Base-by-base conservation (phyloP, 2,888 invertebrate genomes). In the Plebejus anna region DNA sequence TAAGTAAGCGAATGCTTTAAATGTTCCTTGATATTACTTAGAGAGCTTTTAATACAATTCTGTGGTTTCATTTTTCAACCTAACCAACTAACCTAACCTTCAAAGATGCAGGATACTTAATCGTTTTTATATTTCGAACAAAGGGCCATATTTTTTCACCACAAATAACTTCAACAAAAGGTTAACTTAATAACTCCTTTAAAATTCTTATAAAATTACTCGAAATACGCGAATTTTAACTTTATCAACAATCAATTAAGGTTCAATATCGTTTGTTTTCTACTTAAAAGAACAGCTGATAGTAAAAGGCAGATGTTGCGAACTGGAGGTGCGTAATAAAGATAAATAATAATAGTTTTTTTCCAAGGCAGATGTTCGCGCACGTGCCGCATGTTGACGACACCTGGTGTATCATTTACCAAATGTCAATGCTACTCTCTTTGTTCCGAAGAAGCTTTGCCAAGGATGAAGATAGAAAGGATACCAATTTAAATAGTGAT, bases 351-450 rank as follows among this genome's bases (percentile, higher is more conserved):
- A 82, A 84, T 79, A 82, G 82, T 83, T 85, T 83, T 88, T 89
- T 88, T 83, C 81, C 82, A 79, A 82, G 81, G 88, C 93, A 93
- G 93, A 91, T 93, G 93, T 88, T 85, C 83, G 76, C 82, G 89
- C 91, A 90, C 92, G 92, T 90, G 92, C 91, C 88, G 79, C 76
- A 82, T 86, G 84, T 88, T 36, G 82, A 11, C 51, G 51, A 70
- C 92, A 92, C 90, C 93, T 93, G 93, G 92, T 79, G 81, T 82
- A 81, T 82, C 82, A 80, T 82, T 81, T 81, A 82, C 82, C 84
- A 83, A 85, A 85, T 83, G 85, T 82, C 82, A 82, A 80, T 77
- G 80, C 66, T 78, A 76, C 79, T 79, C 70, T 61, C 32, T 75
- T 70, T 71, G 71, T 71, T 16, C 66, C 66, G 66, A 66, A 11